Evolutionary conservation across 2,797 vertebrate species (phyloP).

Genomic region (Dendrocincla tyrannina): DNA sequence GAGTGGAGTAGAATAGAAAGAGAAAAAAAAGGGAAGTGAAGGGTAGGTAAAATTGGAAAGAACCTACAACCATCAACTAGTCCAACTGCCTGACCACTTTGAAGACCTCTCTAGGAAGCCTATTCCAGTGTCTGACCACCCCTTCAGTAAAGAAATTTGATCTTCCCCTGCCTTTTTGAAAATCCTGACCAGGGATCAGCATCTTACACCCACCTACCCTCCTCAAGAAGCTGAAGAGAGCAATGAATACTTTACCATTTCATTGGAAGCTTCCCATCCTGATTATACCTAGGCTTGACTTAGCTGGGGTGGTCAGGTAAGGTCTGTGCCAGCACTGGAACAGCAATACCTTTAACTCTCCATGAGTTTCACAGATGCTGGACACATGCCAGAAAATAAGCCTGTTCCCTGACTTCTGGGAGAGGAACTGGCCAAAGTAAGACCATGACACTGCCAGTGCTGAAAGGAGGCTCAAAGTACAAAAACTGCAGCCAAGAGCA

Average conservation of each 20-base stretch:
- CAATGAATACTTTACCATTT: not conserved
- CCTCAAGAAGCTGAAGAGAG: not conserved
- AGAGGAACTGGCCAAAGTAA: not conserved
- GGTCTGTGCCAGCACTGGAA: not conserved
- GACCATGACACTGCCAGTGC: not conserved
- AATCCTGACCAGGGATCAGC: accelerated
- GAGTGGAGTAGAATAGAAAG: not conserved
- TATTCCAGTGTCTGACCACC: not conserved
- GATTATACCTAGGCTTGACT: not conserved
- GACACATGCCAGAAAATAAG: not conserved
- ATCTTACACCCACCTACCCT: not conserved
- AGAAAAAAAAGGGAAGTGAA: not conserved
- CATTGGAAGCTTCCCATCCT: not conserved
- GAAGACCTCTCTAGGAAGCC: not conserved
- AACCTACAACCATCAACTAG: not conserved
- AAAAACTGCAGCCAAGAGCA: not conserved
- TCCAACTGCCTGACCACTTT: not conserved
- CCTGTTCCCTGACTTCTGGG: not conserved
- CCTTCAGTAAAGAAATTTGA: not conserved
- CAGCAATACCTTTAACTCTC: not conserved
- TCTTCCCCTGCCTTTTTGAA: not conserved
- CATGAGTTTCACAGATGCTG: not conserved
- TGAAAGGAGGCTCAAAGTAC: not conserved
- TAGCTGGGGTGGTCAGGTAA: not conserved
- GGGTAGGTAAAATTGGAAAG: not conserved